Base-by-base conservation (phyloP, 2,888 invertebrate species). In the Nezara viridula region DNA sequence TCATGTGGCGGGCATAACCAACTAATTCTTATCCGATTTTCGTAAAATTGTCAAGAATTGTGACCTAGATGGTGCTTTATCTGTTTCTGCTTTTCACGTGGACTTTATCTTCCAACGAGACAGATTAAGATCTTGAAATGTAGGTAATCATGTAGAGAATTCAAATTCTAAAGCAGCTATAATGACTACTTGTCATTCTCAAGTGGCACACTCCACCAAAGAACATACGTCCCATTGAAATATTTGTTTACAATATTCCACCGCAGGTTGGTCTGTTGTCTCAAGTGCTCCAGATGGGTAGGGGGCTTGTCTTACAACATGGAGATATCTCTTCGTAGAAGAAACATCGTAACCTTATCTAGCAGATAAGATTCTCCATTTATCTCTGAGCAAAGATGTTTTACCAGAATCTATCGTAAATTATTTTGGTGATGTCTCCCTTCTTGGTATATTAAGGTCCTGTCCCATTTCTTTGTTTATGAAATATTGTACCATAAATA, bases 361-460 rank as follows among this genome's bases (percentile, higher is more conserved):
- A 1, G 16, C 0, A 7, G 66, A 73, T 73, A 73, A 73, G 32
- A 73, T 37, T 16, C 0, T n/a, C 2, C 9, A 19, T 14, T 73
- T 73, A 73, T 73, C 66, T 37, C 5, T 19, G 32, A 37, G 66
- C 9, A 32, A 73, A 73, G 66, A 73, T 73, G 66, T 32, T 73
- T 73, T 73, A 21, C 66, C 66, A 73, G 66, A 73, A 73, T 37
- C 16, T 32, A 9, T 73, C 66, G 37, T 73, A 73, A 73, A 73
- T 73, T 73, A 73, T 73, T 37, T 73, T 73, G 32, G 37, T 73
- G 32, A 37, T 37, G 66, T 32, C 14, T 14, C 16, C 66, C 66
- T 66, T 66, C 16, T 73, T 73, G 19, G 66, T 14, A 37, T 37
- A 27, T 73, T 2, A n/a, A n/a, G n/a, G n/a, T n/a, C n/a, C n/a